Conservation (phyloP, 2,113 vertebrate genomes). For the Erythrocercus mccallii region DNA sequence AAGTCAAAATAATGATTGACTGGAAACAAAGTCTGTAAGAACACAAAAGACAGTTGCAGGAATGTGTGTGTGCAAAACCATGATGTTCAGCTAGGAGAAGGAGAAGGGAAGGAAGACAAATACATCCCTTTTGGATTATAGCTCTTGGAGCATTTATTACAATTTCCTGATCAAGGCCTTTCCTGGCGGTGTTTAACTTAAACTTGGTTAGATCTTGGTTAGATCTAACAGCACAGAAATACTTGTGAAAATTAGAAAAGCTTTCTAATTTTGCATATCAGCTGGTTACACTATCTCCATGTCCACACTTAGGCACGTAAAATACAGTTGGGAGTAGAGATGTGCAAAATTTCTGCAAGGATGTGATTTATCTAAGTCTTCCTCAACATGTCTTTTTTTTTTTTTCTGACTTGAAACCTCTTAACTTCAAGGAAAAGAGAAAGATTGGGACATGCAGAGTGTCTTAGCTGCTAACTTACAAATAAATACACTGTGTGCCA, state of each 20-base stretch:
- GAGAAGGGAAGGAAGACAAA: background rate
- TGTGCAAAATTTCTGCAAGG: background rate
- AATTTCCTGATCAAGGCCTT: background rate
- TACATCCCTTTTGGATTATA: background rate
- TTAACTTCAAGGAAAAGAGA: background rate
- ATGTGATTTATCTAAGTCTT: background rate
- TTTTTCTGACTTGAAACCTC: background rate
- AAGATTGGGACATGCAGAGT: background rate
- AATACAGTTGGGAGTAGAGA: background rate
- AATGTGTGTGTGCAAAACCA: rapidly evolving
- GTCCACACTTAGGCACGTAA: background rate
- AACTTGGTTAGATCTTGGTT: no score
- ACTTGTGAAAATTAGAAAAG: background rate
- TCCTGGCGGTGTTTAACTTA: background rate
- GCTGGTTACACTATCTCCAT: background rate
- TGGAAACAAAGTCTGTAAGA: background rate
- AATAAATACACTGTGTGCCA: background rate
- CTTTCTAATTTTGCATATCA: background rate
- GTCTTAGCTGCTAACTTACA: background rate
- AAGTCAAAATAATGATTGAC: background rate
- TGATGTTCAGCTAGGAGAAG: background rate
- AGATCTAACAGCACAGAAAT: background rate
- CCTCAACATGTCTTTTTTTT: background rate
- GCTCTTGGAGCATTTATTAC: background rate
- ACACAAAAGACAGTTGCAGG: background rate